These are phyloP conservation scores for Drosophila barbarae DNA, from an alignment of 2,888 invertebrate species.

Conservation along the genomic window DNA sequence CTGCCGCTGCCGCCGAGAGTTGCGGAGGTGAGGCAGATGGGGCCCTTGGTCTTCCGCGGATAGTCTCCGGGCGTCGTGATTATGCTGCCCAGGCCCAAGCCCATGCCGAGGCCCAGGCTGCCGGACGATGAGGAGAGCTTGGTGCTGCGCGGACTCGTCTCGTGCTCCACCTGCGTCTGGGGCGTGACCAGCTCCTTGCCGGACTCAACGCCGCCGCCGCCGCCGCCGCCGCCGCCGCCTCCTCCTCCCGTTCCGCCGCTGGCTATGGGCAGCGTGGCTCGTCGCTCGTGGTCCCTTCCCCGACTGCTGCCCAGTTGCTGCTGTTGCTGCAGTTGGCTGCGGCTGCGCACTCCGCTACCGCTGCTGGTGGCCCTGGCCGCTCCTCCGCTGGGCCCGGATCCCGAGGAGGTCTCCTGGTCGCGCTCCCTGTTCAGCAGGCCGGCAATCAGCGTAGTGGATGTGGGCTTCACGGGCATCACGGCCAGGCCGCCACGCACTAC, in stretches of 20 bases:
- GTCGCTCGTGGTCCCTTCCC: slow-evolving; percentile 45
- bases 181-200: slow-evolving; percentile 36
- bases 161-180: slow-evolving; percentile 37
- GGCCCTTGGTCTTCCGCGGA: slow-evolving; percentile 78
- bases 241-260: slow-evolving; percentile 31
- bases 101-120: slow-evolving; percentile 73
- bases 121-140: slow-evolving; percentile 77
- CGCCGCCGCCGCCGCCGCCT: neutral
- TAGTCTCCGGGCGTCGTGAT: slow-evolving; percentile 78
- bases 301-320: slow-evolving; percentile 64
- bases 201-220: neutral
- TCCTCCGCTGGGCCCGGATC: neutral
- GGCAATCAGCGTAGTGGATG: slow-evolving; percentile 90
- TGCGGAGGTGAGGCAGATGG: slow-evolving; percentile 73
- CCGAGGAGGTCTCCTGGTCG: slow-evolving; percentile 65
- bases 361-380: slow-evolving; percentile 60
- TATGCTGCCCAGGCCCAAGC: slow-evolving; percentile 72
- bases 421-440: slow-evolving; percentile 86
- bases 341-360: slow-evolving; percentile 62
- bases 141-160: slow-evolving; percentile 65
- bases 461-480: slow-evolving; percentile 85
- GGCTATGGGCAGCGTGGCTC: slow-evolving; percentile 60
- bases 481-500: slow-evolving; percentile 69
- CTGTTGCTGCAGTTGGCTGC: slow-evolving; percentile 70
- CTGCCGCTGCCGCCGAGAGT: slow-evolving; percentile 36